Evolutionary conservation across 2,888 invertebrate genomes (phyloP).

Genomic region (Phyllotreta striolata): DNA sequence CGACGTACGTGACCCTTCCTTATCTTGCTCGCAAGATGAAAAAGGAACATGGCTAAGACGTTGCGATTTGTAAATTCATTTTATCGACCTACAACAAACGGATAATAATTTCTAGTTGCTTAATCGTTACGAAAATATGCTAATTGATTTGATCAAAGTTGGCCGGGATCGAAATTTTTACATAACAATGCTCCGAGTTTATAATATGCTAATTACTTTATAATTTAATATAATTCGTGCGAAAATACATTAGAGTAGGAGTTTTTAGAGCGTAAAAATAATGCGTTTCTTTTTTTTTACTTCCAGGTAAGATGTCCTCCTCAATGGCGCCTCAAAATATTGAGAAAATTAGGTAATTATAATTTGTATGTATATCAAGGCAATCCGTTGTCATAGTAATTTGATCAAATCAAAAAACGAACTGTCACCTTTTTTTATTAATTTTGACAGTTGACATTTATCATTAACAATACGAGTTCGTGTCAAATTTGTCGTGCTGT

Average conservation of each 20-base stretch:
- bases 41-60: slow-evolving; percentile 42
- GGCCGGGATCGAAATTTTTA: no score
- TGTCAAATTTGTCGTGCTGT: not conserved
- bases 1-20: slow-evolving; percentile 42
- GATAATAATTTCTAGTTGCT: slow-evolving; percentile 10
- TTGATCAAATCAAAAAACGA: no score
- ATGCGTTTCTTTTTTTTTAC: slow-evolving; percentile 4
- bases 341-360: no score
- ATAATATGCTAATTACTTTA: not conserved
- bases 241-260: not conserved
- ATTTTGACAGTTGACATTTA: no score
- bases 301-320: slow-evolving; percentile 1
- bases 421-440: no score
- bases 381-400: no score
- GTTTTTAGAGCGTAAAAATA: slow-evolving; percentile 4
- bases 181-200: not conserved
- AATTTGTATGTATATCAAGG: no score
- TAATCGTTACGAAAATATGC: slow-evolving; percentile 19
- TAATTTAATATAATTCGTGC: slow-evolving; percentile 1
- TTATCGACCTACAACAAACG: slow-evolving; percentile 33
- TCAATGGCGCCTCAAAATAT: no score
- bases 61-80: slow-evolving; percentile 28
- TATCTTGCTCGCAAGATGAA: slow-evolving; percentile 35
- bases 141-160: slow-evolving; percentile 6
- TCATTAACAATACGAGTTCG: no score